Evolutionary conservation across 1,140 invertebrate genomes (phyloP).

Genomic region (Holotrichia oblita): DNA sequence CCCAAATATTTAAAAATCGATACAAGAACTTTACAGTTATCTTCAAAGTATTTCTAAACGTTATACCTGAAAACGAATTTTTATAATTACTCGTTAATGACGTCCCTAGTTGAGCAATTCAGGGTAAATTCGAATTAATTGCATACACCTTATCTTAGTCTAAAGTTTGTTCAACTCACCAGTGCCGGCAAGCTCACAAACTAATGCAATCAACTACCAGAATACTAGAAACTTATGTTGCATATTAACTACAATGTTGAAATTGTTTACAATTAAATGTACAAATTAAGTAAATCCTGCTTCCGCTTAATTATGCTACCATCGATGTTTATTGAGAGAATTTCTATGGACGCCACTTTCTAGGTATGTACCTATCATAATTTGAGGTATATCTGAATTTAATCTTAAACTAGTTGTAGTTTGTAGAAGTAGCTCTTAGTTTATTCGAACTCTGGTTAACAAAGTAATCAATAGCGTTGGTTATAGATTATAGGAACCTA

Average conservation of each 20-base stretch:
- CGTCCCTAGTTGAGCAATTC: constrained; percentile 3
- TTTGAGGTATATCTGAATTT: no score
- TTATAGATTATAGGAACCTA: no score
- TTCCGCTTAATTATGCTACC: not conserved
- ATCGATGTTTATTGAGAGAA: not conserved
- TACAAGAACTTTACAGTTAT: not conserved
- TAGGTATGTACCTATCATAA: no score
- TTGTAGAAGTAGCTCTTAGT: no score
- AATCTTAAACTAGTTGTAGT: no score
- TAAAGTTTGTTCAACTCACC: not conserved
- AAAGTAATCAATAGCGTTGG: no score
- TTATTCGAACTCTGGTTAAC: no score
- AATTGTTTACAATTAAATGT: constrained; percentile 12
- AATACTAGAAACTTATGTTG: constrained; percentile 8
- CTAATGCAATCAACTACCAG: constrained; percentile 26
- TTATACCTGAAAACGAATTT: not conserved
- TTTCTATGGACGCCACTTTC: not conserved
- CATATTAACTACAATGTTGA: constrained; percentile 10
- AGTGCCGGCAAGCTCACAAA: not conserved
- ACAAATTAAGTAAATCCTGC: not conserved
- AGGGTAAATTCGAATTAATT: not conserved
- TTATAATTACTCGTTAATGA: not conserved
- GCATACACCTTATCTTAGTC: constrained; percentile 15
- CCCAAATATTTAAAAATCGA: not conserved
- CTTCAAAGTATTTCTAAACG: not conserved